These are phyloP conservation scores for Balearica regulorum DNA, from an alignment of 2,797 vertebrate species.

Conservation along the genomic window DNA sequence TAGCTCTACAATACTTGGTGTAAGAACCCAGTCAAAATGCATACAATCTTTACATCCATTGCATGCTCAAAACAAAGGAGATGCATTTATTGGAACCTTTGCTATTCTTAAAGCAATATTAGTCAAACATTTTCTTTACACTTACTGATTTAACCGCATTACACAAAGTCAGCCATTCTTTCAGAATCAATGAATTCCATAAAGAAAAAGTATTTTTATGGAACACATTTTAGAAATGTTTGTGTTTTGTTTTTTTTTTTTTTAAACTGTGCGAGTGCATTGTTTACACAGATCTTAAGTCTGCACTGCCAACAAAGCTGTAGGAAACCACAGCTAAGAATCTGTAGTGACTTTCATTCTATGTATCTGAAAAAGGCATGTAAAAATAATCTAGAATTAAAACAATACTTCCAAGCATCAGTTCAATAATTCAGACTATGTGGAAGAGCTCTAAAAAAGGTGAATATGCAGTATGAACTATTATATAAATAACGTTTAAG, in stretches of 20 bases:
- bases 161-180: neutral
- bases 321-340: neutral
- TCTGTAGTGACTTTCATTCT: neutral
- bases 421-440: neutral
- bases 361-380: neutral
- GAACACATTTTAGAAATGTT: neutral
- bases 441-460: neutral
- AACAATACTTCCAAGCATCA: neutral
- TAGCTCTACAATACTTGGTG: constrained; percentile 75
- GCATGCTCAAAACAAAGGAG: constrained; percentile 52
- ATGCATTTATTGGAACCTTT: neutral
- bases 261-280: neutral
- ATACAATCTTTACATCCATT: constrained; percentile 33
- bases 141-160: neutral
- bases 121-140: constrained; percentile 15
- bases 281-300: neutral
- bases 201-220: neutral
- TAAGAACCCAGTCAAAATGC: constrained; percentile 51
- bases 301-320: neutral
- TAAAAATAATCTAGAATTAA: neutral
- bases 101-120: constrained; percentile 7
- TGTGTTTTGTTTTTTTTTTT: neutral
- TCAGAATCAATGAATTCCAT: neutral
- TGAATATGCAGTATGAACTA: neutral
- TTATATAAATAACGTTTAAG: neutral